These are phyloP conservation scores for Oreochromis mossambicus DNA, from an alignment of 2,797 vertebrate species.

Conservation along the genomic window DNA sequence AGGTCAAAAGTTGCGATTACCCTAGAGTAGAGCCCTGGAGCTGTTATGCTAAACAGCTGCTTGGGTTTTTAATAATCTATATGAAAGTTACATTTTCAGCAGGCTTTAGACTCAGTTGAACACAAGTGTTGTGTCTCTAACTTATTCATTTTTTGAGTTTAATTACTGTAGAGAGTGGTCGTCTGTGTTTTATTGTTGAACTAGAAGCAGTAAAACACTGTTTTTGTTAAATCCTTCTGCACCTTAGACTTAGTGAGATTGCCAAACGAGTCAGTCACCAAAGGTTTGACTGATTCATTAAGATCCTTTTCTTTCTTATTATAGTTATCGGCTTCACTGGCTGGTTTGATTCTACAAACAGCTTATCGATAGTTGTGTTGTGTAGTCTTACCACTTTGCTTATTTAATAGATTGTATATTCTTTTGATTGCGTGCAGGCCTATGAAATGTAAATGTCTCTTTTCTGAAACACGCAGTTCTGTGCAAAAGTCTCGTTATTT, in stretches of 20 bases:
- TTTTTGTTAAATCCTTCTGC: neutral
- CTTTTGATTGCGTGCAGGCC: neutral
- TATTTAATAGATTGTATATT: neutral
- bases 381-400: neutral
- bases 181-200: neutral
- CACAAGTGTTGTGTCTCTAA: neutral
- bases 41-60: neutral
- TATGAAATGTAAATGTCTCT: neutral
- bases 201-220: neutral
- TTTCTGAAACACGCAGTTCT: neutral
- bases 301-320: neutral
- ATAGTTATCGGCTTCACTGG: neutral
- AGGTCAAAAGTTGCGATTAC: neutral
- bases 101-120: neutral
- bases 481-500: neutral
- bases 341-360: neutral
- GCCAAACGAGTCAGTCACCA: neutral
- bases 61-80: neutral
- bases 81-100: neutral
- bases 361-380: neutral
- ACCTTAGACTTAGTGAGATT: neutral
- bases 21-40: neutral
- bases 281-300: neutral
- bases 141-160: neutral
- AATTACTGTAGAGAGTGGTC: neutral